Base-by-base conservation (phyloP, 1,140 invertebrate genomes). In the Zaprionus lachaisei region DNA sequence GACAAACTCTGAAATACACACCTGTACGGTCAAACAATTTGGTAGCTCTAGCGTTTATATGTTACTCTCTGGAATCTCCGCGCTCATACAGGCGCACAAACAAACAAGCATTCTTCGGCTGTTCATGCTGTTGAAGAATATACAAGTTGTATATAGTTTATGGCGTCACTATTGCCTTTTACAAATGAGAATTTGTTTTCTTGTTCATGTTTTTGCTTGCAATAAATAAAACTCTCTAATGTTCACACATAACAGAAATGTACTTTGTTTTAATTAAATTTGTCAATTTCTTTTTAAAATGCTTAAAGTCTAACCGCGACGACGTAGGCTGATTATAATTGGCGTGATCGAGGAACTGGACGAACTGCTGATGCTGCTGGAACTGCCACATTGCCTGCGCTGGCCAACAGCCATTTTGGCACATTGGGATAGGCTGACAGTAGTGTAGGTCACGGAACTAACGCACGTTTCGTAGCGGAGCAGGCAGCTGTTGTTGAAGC, bases 401-500 rank as follows among this genome's bases (percentile, higher is more conserved):
- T 7, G 17, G 11, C 75, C 78, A 14, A 69, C 62, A 0, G 60
- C 26, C 1, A 87, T 84, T 0, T 63, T 58, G 1, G 84, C 72
- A 44, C 83, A 87, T 17, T 57, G 49, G 22, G 74, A 68, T 4
- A 79, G 55, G 2, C 17, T 24, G 20, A 79, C 75, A 1, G 62
- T 0, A 1, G 81, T 89, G 55, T 87, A 87, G 4, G 38, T n/a
- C 11, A 57, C 26, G 12, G 62, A 63, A 4, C 26, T 47, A 0
- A 73, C 22, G 12, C 83, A 87, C 9, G 44, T 26, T 12, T 71
- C 62, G 17, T 84, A 89, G 17, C 71, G 81, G 14, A 79, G n/a
- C 17, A 58, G 9, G 62, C 83, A 87, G 20, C 28, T 81, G 66
- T 87, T 87, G 28, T 5, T 55, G 65, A 87, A 87, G 15, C 81